Evolutionary conservation across 1,140 invertebrate genomes (phyloP), one percentile per base, ranked within the genome.

Genomic region (Lethrus apterus): DNA sequence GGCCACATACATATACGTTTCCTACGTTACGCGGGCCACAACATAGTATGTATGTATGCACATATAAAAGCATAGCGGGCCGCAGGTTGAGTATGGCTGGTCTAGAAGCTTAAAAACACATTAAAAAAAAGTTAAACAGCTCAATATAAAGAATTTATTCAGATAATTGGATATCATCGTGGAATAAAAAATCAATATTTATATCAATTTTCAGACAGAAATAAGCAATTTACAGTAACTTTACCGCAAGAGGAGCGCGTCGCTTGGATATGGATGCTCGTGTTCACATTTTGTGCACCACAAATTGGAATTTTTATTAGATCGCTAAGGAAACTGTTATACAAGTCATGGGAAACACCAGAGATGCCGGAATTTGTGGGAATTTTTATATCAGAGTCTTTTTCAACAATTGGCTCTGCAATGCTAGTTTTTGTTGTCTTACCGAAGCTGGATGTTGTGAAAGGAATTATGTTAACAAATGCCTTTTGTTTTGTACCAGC

Each of bases 381-480:
- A 49, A 77, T 90, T 14, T 81, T 83, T 49, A 52, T 89, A 9
- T 83, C 92, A 62, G 93, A 97, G 70, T 82, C 84, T 2, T 70
- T 91, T 10, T 90, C 94, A 59, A 81, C 86, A 0, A 70, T 91
- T 30, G 94, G 94, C 1, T 68, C 92, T 30, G 83, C 82, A 0
- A 61, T 95, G n/a, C 69, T 97, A 38, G 80, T 94, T 44, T 92
- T 93, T 59, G 75, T 81, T 13, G 80, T 97, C 24, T 72, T 97
- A 5, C 93, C 94, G 0, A 81, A 90, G 55, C 63, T 96, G 20
- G 90, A 97, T 65, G 88, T 91, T 10, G 79, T 95, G 15, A 88
- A 91, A 67, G 91, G 86, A 0, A 83, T 90, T 4, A 92, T 96
- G 86, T 69, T 96, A 19, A 93, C 93, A 10, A 95, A 93, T 67